Evolutionary conservation across 2,888 invertebrate species (phyloP), one percentile per base, ranked within the genome.

Genomic region (Tinea pellionella): DNA sequence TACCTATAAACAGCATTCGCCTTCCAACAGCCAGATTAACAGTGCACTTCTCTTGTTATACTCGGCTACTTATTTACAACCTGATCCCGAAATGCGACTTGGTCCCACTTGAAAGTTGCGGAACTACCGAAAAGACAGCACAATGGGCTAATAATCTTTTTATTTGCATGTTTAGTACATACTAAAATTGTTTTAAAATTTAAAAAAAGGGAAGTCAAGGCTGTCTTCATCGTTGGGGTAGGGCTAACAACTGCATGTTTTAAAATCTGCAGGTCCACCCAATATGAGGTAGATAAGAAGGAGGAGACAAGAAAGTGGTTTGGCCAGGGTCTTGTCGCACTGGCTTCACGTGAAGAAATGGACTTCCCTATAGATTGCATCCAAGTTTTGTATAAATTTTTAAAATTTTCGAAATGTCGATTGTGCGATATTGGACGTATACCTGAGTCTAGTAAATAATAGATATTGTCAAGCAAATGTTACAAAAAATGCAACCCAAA

Each of bases 301-400:
- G n/a, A n/a, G 24, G 2, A 18, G 53, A 53, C 53, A 53, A 18
- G 53, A 53, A 53, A 53, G 8, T 53, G 24, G 12, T 53, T 53
- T 53, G 2, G 53, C 53, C 53, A 53, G 53, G 53, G 2, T 53
- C 53, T 18, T 53, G 53, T 53, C 53, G 3, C 0, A 75, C 85
- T 83, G 80, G 77, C 69, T 78, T 53, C 69, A 78, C 77, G 77
- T 75, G 83, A 71, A 84, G 86, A 82, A 71, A 82, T 76, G 84
- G 85, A 86, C 85, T 73, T 73, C 83, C 71, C 13, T 32, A 4
- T 2, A 8, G 32, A 9, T n/a, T 24, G 24, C 24, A 53, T 32
- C 29, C 30, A 12, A 57, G 9, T 57, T 57, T 57, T 57, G 59
- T 61, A 61, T 61, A 53, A 58, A 61, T 61, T 9, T 53, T 29